Percentiles rank a stretch among this genome's conserved stretches.
Evolutionary conservation across 2,888 invertebrate genomes (phyloP).

Genomic region (Agriopis leucophaearia): DNA sequence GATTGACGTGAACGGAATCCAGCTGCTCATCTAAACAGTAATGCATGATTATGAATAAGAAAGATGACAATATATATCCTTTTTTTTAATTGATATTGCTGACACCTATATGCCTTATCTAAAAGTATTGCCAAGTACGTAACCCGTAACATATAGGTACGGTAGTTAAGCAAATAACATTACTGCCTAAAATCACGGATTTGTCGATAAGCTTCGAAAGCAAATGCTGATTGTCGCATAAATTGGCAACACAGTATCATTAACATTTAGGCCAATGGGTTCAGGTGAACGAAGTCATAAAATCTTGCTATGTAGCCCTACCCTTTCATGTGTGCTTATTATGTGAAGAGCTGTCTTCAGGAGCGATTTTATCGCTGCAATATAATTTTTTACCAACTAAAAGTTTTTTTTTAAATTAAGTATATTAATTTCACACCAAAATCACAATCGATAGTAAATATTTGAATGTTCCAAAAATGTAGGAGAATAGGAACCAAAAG

Average conservation of each 20-base stretch:
- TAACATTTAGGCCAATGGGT: slow-evolving; percentile 28
- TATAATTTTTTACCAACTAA: neutral
- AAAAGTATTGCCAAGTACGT: no score
- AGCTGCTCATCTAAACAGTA: no score
- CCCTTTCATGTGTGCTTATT: slow-evolving; percentile 14
- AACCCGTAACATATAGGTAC: no score
- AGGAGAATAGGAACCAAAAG: no score
- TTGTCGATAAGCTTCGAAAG: slow-evolving; percentile 16
- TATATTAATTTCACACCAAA: no score
- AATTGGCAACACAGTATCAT: slow-evolving; percentile 21
- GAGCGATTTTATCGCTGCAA: neutral
- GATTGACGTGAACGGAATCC: no score
- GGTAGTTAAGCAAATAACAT: neutral
- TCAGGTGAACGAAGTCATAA: slow-evolving; percentile 29
- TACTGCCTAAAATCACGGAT: slow-evolving; percentile 8
- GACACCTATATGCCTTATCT: no score
- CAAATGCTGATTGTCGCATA: slow-evolving; percentile 22
- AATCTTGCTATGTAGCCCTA: slow-evolving; percentile 21
- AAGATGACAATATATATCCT: no score
- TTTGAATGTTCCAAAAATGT: no score
- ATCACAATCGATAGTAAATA: no score
- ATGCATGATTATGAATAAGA: no score
- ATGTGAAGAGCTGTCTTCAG: neutral
- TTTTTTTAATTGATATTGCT: no score
- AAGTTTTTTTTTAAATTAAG: neutral